Base-by-base conservation (phyloP, 1,140 invertebrate species). In the Sarcophaga peregrina region DNA sequence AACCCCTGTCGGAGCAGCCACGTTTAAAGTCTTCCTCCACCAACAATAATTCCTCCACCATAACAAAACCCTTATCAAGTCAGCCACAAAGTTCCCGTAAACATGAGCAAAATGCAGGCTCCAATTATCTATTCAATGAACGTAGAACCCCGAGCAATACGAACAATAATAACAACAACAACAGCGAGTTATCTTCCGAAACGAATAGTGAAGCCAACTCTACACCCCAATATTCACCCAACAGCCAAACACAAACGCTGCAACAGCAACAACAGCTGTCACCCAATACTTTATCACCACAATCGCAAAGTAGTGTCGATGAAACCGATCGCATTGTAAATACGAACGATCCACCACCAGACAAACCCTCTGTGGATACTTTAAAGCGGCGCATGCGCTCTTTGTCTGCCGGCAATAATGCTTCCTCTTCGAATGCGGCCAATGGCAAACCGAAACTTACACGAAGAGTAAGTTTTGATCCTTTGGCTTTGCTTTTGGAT, bases 391-490 rank as follows among this genome's bases (percentile, higher is more conserved):
- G 88, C 92, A 92, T 87, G 88, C 87, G 85, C 86, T 94, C 86
- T 91, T 93, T 83, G 91, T 94, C 86, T 92, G 94, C 86, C 95
- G 95, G 86, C 94, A 95, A n/a, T 96, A 96, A 86, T 90, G 93
- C 73, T 11, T 37, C 75, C 13, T 37, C 75, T 5, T 48, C 82
- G 10, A 10, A 20, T 4, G 46, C 58, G 8, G 93, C 96, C 84
- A 94, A 93, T 85, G 93, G 93, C 85, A 95, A 95, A 86, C 93
- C 92, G 9, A 95, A 95, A 85, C 86, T 95, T 37, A 94, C 94
- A 1, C 92, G 96, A 85, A 91, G 97, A 85, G 98, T 99, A 10
- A 98, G 97, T 90, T 99, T 99, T 90, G 98, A 99, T 93, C 98
- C 98, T 10, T 92, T 99, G 81, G 98, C 98, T 5, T 92, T 99